A percentile compares a stretch with the other conserved stretches of the same genome.
phyloP scores from a whole-genome alignment of 2,888 invertebrate genomes.

The Limulus polyphemus region DNA sequence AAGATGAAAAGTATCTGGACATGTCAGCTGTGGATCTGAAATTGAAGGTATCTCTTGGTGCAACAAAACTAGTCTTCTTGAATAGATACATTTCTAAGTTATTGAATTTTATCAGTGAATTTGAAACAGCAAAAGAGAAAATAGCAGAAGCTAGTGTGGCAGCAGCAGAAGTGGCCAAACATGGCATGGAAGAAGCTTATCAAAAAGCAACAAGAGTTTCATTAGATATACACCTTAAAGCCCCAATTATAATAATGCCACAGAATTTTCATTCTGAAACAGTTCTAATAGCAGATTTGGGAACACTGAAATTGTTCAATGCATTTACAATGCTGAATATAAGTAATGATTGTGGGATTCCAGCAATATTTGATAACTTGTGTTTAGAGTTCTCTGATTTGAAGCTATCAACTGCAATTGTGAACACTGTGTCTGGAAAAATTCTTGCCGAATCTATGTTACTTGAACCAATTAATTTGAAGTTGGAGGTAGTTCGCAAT shows the following conservation, averaged over 20 bases:
- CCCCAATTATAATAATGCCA: constrained; percentile 82
- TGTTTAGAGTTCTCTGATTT: constrained; percentile 64
- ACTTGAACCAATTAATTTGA: constrained; percentile 71
- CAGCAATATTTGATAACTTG: constrained; percentile 70
- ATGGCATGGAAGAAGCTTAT: constrained; percentile 71
- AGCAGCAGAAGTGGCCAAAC: constrained; percentile 79
- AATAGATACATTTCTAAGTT: constrained; percentile 63
- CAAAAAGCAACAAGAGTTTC: constrained; percentile 48
- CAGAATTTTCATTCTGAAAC: constrained; percentile 64
- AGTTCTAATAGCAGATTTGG: constrained; percentile 73
- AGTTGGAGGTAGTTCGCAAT: constrained; percentile 65
- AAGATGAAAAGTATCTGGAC: constrained; percentile 32
- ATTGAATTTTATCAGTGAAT: constrained; percentile 67
- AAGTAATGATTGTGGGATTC: constrained; percentile 34
- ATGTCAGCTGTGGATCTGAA: constrained; percentile 54
- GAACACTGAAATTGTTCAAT: constrained; percentile 61
- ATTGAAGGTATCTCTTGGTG: constrained; percentile 66
- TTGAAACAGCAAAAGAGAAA: constrained; percentile 75
- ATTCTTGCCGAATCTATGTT: constrained; percentile 45
- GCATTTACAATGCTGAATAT: constrained; percentile 43
- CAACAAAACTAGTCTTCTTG: constrained; percentile 73
- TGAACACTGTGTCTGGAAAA: constrained; percentile 25
- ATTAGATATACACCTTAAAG: constrained; percentile 37
- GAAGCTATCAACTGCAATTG: constrained; percentile 47
- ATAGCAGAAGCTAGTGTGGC: constrained; percentile 78